Percentiles rank a stretch among this genome's conserved stretches.
Evolutionary conservation across 1,140 invertebrate genomes (phyloP).

Genomic region (Vanessa tameamea): DNA sequence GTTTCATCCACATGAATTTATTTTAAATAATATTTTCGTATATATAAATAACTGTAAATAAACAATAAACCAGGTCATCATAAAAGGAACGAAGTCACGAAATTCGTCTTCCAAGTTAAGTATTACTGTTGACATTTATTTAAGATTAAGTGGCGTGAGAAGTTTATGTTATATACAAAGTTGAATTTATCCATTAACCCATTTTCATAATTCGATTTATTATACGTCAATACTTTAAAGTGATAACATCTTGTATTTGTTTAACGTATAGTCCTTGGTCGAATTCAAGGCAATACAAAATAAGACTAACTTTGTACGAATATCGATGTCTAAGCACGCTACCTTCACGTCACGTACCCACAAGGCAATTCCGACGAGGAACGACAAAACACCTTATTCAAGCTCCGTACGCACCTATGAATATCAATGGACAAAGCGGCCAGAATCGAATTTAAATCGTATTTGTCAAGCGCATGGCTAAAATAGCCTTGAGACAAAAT

Average conservation of each 20-base stretch:
- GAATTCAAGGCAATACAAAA: conserved; percentile 2
- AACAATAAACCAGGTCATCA: not conserved
- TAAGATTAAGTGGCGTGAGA: not conserved
- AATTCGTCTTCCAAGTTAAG: not conserved
- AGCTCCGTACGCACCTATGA: conserved; percentile 53
- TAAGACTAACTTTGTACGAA: conserved; percentile 1
- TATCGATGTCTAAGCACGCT: conserved; percentile 1
- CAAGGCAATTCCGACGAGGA: conserved; percentile 65
- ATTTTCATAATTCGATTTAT: not conserved
- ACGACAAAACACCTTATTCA: conserved; percentile 73
- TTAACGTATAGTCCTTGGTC: not conserved
- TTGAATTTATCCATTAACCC: not conserved
- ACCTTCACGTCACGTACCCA: conserved; percentile 53
- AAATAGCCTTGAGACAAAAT: conserved; percentile 33
- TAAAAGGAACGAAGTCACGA: conserved; percentile 3
- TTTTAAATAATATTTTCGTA: no score
- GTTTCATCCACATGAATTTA: no score
- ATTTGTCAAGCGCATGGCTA: conserved; percentile 31
- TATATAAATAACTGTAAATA: no score
- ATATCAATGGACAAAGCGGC: conserved; percentile 56
- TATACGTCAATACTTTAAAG: not conserved
- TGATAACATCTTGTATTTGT: not conserved
- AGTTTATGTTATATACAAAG: conserved; percentile 5
- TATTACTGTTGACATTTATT: conserved; percentile 8
- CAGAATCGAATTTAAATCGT: conserved; percentile 69